Conservation (phyloP, 2,797 vertebrate genomes). For the Lophura swinhoii region DNA sequence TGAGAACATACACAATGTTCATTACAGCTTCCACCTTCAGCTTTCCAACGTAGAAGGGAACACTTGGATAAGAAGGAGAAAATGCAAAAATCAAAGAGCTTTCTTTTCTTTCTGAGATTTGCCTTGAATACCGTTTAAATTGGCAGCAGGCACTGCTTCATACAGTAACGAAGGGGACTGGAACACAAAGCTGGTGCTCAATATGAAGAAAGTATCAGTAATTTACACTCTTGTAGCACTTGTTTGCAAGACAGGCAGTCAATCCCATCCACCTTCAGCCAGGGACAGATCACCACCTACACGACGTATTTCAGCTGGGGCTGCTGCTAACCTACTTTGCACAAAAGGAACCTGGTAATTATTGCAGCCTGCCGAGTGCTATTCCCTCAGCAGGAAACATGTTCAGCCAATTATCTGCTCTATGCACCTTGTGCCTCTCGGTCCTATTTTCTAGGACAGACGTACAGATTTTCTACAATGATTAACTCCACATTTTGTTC, state of each 20-base stretch:
- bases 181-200: not conserved
- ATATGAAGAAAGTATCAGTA: not conserved
- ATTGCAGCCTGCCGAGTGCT: not conserved
- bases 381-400: not conserved
- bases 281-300: fast-evolving
- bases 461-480: not conserved
- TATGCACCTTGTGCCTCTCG: not conserved
- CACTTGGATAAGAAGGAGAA: not conserved
- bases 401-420: fast-evolving
- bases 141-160: not conserved
- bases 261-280: fast-evolving
- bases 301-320: fast-evolving
- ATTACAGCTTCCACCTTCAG: not conserved
- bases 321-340: not conserved
- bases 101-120: not conserved
- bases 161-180: fast-evolving
- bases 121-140: not conserved
- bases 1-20: not conserved
- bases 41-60: fast-evolving
- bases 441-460: not conserved
- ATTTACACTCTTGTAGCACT: fast-evolving
- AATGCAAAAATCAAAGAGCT: not conserved
- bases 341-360: not conserved
- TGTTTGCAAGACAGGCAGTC: not conserved
- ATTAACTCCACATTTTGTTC: not conserved